Evolutionary conservation across 1,140 invertebrate species (phyloP).

Genomic region (Episyrphus balteatus): DNA sequence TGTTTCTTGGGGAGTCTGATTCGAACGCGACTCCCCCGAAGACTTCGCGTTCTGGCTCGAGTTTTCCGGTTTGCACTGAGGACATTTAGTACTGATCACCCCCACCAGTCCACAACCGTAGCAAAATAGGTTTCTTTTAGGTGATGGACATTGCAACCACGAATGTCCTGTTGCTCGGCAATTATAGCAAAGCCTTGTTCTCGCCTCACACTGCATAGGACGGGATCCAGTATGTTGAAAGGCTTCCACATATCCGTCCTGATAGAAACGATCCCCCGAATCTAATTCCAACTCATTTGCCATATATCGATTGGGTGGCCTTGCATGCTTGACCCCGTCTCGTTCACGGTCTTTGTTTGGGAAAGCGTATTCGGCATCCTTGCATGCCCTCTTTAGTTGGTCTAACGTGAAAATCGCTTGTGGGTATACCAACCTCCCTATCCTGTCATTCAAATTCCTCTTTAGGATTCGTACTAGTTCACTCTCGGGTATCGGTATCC

Average conservation of each 20-base stretch:
- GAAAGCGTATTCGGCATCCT: background rate
- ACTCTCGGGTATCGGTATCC: background rate
- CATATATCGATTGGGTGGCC: background rate
- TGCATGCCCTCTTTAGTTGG: background rate
- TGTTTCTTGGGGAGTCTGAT: too few relatives aligned
- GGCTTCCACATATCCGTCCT: constrained; percentile 9
- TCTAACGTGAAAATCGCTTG: background rate
- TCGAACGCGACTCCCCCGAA: too few relatives aligned
- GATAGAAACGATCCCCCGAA: background rate
- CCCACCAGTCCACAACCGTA: too few relatives aligned
- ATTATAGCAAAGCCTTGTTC: background rate
- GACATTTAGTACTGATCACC: too few relatives aligned
- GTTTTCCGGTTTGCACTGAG: too few relatives aligned
- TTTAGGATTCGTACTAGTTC: background rate
- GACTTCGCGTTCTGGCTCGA: too few relatives aligned
- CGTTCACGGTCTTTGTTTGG: background rate
- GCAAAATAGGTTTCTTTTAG: too few relatives aligned
- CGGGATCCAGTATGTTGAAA: constrained; percentile 14
- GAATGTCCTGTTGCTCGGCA: background rate
- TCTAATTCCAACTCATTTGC: background rate
- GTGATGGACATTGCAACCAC: too few relatives aligned
- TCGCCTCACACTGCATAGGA: constrained; percentile 8
- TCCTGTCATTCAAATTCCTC: background rate
- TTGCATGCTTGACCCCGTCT: background rate
- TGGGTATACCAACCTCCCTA: background rate